Conservation (phyloP, 2,797 vertebrate genomes). For the Cygnus olor region DNA sequence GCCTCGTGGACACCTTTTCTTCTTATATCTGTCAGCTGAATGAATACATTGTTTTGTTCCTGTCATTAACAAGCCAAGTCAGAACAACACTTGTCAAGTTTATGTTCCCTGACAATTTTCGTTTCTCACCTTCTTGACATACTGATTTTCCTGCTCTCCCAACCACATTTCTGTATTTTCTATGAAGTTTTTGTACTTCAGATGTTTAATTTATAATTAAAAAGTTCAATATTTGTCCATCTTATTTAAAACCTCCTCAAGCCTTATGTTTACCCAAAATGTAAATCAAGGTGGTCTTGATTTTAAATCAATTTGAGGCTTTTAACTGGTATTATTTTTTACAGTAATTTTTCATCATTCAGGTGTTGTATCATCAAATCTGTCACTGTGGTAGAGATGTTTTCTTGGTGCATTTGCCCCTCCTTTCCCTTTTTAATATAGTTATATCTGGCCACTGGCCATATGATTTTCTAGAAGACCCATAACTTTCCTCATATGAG, state of each 20-base stretch:
- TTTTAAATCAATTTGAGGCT: slow-evolving; percentile 10
- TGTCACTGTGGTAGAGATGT: background rate
- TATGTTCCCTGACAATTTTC: background rate
- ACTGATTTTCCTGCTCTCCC: background rate
- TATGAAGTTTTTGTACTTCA: background rate
- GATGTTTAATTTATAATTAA: background rate
- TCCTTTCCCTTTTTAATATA: background rate
- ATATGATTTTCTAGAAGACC: background rate
- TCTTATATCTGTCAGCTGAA: background rate
- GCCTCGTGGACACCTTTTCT: background rate
- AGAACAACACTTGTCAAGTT: background rate
- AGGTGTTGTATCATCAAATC: background rate
- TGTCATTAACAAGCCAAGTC: background rate
- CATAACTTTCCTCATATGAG: background rate
- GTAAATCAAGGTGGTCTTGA: background rate
- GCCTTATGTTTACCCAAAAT: background rate
- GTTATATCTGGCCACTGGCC: background rate
- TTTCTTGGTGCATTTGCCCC: background rate
- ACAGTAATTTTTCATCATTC: background rate
- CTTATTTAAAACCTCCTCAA: background rate
- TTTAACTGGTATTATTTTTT: background rate
- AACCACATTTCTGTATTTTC: background rate
- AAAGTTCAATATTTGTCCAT: background rate
- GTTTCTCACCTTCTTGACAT: background rate
- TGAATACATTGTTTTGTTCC: background rate